A percentile compares a stretch with the other conserved stretches of the same genome.
These are phyloP conservation scores for Alouatta palliata DNA, from an alignment of 2,113 vertebrate species.

Conservation along the genomic window DNA sequence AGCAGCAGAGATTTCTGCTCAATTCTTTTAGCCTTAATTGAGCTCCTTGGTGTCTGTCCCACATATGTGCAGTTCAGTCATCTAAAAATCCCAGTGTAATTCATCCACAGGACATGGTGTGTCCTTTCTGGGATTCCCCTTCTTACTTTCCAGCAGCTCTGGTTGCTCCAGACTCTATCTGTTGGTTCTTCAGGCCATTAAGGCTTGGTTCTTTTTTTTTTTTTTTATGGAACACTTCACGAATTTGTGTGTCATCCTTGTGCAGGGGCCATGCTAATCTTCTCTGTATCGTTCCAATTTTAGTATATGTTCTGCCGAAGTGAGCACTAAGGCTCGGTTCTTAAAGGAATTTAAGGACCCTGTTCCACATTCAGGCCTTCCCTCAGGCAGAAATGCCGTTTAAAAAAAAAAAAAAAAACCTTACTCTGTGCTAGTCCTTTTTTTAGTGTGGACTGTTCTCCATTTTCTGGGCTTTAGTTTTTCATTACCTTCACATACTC, in stretches of 20 bases:
- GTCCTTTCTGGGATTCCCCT: not conserved
- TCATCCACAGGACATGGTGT: not conserved
- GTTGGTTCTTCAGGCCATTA: not conserved
- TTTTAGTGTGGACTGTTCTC: not conserved
- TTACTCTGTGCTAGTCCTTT: not conserved
- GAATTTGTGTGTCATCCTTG: too few relatives aligned
- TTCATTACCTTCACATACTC: not conserved
- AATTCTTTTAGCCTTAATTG: conserved; percentile 9
- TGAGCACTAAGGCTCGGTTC: not conserved
- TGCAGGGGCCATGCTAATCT: too few relatives aligned
- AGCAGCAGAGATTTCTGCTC: not conserved
- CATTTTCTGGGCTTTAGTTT: not conserved
- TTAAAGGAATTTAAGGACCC: not conserved
- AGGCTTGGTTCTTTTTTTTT: not conserved
- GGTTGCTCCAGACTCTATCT: not conserved
- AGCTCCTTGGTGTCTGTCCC: not conserved
- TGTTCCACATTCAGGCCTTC: not conserved
- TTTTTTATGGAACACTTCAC: too few relatives aligned
- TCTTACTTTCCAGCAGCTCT: not conserved
- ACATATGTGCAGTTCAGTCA: not conserved
- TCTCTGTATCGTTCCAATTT: too few relatives aligned
- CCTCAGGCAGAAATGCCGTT: not conserved
- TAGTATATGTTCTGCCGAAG: too few relatives aligned
- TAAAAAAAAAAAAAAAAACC: not conserved
- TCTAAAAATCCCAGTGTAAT: not conserved